Evolutionary conservation across 2,113 vertebrate species (phyloP).

Genomic region (Cavia aperea): DNA sequence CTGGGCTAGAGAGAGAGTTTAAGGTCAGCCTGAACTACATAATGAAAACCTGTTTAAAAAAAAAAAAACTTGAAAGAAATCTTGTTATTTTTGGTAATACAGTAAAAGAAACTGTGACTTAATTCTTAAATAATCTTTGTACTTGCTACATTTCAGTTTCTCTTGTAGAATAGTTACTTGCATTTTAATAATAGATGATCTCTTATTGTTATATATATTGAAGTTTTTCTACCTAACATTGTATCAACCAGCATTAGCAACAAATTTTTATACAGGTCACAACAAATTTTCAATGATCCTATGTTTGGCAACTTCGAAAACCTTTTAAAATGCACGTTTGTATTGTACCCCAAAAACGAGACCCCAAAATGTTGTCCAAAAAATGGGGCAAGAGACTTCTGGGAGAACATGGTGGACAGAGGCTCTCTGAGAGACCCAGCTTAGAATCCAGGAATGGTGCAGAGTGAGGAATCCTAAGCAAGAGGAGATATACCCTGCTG

Average conservation of each 20-base stretch:
- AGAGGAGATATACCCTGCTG: too few relatives aligned
- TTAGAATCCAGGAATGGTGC: too few relatives aligned
- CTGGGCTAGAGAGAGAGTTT: neutral
- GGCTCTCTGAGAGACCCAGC: too few relatives aligned
- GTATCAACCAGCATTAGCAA: neutral
- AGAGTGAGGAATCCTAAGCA: too few relatives aligned
- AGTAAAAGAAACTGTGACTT: conserved; percentile 23
- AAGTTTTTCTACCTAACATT: conserved; percentile 28
- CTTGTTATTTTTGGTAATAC: neutral
- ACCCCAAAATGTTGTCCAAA: too few relatives aligned
- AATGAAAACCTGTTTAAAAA: too few relatives aligned
- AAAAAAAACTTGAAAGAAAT: neutral
- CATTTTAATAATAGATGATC: conserved; percentile 6
- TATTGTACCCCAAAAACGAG: too few relatives aligned
- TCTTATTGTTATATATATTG: neutral
- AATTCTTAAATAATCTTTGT: conserved; percentile 9
- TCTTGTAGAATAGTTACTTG: neutral
- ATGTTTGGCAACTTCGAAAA: neutral
- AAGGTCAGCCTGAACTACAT: neutral
- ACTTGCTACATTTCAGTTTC: neutral
- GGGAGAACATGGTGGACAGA: too few relatives aligned
- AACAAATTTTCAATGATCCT: conserved; percentile 19
- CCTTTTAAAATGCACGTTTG: neutral
- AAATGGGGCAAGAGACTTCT: too few relatives aligned
- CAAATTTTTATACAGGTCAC: conserved; percentile 7